Conservation (phyloP, 1,140 invertebrate species). For the Rhizoglyphus robini region DNA sequence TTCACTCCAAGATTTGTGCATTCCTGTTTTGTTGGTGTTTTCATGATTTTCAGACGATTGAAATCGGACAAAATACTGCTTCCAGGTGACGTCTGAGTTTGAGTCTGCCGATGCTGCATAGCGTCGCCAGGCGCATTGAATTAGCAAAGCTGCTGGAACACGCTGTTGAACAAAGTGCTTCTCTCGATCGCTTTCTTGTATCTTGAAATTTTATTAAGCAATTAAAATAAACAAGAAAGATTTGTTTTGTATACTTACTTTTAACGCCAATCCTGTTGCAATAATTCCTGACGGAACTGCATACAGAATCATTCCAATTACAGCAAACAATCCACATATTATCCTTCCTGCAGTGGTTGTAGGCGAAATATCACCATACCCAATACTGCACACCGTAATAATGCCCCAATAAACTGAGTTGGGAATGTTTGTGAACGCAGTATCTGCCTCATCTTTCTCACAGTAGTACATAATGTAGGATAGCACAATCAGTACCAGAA, state of each 20-base stretch:
- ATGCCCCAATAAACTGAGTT: not conserved
- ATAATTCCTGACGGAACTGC: constrained; percentile 5
- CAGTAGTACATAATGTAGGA: constrained; percentile 1
- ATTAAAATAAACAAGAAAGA: not conserved
- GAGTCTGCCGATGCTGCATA: not conserved
- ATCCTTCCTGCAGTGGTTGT: not conserved
- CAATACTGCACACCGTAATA: not conserved
- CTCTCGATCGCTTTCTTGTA: constrained; percentile 2
- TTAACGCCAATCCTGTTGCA: constrained; percentile 9
- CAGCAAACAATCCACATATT: not conserved
- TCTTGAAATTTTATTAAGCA: not conserved
- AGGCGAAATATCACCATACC: constrained; percentile 16
- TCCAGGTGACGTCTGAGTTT: not conserved
- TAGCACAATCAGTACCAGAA: not conserved
- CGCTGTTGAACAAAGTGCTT: not conserved
- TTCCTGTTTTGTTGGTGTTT: too few species aligned
- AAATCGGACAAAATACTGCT: not conserved
- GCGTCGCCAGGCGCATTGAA: constrained; percentile 15
- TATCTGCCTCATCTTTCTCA: not conserved
- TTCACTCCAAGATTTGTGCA: not conserved
- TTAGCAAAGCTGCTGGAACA: constrained; percentile 5
- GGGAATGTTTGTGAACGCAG: not conserved
- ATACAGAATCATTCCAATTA: not conserved
- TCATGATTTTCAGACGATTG: too few species aligned
- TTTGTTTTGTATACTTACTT: not conserved